A percentile compares a stretch with the other conserved stretches of the same genome.
phyloP scores from a whole-genome alignment of 2,113 vertebrate species.

The Clinocottus analis region DNA sequence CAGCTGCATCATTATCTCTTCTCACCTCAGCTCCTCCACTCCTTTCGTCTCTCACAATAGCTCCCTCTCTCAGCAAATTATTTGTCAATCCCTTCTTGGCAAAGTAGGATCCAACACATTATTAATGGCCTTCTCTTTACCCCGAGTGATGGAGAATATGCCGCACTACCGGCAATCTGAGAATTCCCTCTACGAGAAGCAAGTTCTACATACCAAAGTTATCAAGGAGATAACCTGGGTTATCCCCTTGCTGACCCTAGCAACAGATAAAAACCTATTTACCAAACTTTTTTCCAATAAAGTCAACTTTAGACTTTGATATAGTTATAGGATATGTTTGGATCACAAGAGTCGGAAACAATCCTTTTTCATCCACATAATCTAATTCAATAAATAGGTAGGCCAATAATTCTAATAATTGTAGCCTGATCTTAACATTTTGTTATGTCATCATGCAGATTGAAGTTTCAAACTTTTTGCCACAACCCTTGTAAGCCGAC shows the following conservation, averaged over 20 bases:
- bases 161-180: background rate
- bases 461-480: background rate
- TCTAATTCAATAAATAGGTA: background rate
- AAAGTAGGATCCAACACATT: constrained; percentile 32
- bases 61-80: constrained; percentile 43
- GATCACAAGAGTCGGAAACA: background rate
- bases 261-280: background rate
- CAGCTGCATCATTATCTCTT: constrained; percentile 69
- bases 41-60: constrained; percentile 37
- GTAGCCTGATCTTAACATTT: background rate
- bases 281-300: background rate
- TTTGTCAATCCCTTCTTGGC: constrained; percentile 38
- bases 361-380: background rate
- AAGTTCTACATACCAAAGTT: background rate
- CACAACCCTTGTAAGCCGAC: background rate
- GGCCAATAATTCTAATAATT: background rate
- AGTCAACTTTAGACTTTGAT: background rate
- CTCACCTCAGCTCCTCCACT: constrained; percentile 51
- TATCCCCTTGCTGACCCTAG: background rate
- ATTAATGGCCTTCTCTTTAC: constrained; percentile 12
- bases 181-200: too few species aligned
- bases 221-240: background rate
- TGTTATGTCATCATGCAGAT: background rate
- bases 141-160: background rate
- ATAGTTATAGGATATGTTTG: background rate